Evolutionary conservation across 2,797 vertebrate species (phyloP), one percentile per base, ranked within the genome.

Genomic region (Limosa lapponica): DNA sequence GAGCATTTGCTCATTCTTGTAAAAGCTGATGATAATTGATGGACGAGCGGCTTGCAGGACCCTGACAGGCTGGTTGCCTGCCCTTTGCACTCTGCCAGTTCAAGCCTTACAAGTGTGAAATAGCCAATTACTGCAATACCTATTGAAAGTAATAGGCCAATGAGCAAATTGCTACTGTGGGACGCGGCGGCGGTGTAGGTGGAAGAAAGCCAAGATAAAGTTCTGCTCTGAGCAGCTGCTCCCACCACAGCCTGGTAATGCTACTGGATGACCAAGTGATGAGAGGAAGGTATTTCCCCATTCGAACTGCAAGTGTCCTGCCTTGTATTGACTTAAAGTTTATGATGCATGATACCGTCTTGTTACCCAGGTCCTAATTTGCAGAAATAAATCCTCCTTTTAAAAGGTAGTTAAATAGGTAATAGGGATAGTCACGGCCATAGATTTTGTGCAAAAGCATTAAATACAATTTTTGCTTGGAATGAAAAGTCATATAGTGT

Each of bases 31-130:
- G 98, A 99, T 99, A 99, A 99, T 99, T 99, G 99, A 99, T 99
- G 98, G 98, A 99, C 97, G 99, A 98, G 97, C 78, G 7, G 93
- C 80, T 88, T 96, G 98, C 98, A 95, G 97, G 98, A 98, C 98
- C 98, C 98, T 98, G 99, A 99, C 99, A 99, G 99, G 97, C 98
- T 98, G 98, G 98, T 98, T 98, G 98, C 98, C 98, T 99, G 99
- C 98, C 99, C 99, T 99, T 99, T 99, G 98, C 98, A 98, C 99
- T 98, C 98, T 98, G 98, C 98, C 98, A 98, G 98, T 98, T 99
- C 99, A 99, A 98, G 98, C 98, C 99, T 99, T 98, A 98, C 99
- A 98, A 99, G 98, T 99, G 99, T 99, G 99, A 99, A 99, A 99
- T 99, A 99, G 98, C 98, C 99, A 99, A 99, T 99, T 99, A 99